Evolutionary conservation across 2,113 vertebrate species (phyloP).

Genomic region (Carassius auratus): DNA sequence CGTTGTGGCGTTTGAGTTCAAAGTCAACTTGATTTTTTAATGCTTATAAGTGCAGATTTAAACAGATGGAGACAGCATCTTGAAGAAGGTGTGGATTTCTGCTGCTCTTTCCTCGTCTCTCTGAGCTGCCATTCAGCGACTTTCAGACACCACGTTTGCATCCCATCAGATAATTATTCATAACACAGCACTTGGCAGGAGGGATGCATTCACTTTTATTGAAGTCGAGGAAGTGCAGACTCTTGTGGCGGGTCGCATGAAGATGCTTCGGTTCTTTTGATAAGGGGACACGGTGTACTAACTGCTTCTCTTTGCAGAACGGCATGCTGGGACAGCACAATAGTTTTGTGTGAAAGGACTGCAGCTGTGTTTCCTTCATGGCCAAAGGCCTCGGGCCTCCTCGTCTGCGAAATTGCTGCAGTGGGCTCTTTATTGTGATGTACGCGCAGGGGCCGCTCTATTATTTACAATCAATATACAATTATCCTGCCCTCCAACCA

Average conservation of each 20-base stretch:
- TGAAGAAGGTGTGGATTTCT: neutral
- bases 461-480: slow-evolving; percentile 77
- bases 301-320: slow-evolving; percentile 30
- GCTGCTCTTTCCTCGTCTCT: neutral
- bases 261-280: neutral
- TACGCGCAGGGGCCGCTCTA: slow-evolving; percentile 61
- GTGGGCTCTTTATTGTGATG: slow-evolving; percentile 66
- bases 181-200: neutral
- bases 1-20: neutral
- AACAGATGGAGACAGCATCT: slow-evolving; percentile 10
- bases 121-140: neutral
- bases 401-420: slow-evolving; percentile 58
- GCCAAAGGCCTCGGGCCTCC: slow-evolving; percentile 14
- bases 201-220: neutral
- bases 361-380: neutral
- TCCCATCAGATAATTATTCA: slow-evolving; percentile 17
- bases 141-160: neutral
- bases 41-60: neutral
- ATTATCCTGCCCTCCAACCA: slow-evolving; percentile 65
- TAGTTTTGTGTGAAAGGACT: slow-evolving; percentile 20
- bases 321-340: slow-evolving; percentile 38
- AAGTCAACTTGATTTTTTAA: neutral
- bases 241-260: neutral
- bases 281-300: neutral
- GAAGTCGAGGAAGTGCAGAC: neutral